Percentiles rank a stretch among this genome's conserved stretches.
Evolutionary conservation across 2,113 vertebrate species (phyloP).

Genomic region (Phyllopteryx taeniolatus): DNA sequence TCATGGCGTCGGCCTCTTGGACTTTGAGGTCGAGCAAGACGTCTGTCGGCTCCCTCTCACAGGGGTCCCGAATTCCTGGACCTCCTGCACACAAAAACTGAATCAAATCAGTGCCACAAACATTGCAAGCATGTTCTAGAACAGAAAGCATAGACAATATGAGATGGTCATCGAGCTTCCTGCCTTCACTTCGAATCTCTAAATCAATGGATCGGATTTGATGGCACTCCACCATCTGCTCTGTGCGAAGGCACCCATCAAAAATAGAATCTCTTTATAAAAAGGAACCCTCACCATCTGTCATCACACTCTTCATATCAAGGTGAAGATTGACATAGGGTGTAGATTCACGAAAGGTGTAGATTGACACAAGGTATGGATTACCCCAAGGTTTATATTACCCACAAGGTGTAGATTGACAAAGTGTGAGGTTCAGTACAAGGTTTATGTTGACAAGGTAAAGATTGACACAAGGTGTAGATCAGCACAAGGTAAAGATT

Average conservation of each 20-base stretch:
- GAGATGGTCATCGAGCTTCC: too few species aligned
- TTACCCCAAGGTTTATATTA: too few species aligned
- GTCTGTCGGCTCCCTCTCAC: slow-evolving; percentile 87
- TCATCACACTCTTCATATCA: not conserved
- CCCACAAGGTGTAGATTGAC: too few species aligned
- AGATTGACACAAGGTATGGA: too few species aligned
- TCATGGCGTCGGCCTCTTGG: slow-evolving; percentile 87
- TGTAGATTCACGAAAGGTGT: too few species aligned
- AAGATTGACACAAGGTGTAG: too few species aligned
- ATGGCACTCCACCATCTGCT: not conserved
- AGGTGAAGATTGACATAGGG: too few species aligned
- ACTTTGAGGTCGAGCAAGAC: slow-evolving; percentile 82
- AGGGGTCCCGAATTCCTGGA: slow-evolving; percentile 88
- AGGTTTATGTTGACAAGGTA: too few species aligned
- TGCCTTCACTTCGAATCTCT: not conserved
- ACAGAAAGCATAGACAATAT: too few species aligned
- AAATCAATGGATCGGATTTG: not conserved
- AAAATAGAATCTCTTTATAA: not conserved
- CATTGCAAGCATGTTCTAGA: too few species aligned
- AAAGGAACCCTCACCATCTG: not conserved
- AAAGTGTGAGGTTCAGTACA: too few species aligned
- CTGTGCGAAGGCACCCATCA: not conserved
- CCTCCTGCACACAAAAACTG: slow-evolving; percentile 71
- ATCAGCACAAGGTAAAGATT: too few species aligned
- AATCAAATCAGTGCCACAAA: not conserved